Base-by-base conservation (phyloP, 2,113 vertebrate species). In the Fregata magnificens region DNA sequence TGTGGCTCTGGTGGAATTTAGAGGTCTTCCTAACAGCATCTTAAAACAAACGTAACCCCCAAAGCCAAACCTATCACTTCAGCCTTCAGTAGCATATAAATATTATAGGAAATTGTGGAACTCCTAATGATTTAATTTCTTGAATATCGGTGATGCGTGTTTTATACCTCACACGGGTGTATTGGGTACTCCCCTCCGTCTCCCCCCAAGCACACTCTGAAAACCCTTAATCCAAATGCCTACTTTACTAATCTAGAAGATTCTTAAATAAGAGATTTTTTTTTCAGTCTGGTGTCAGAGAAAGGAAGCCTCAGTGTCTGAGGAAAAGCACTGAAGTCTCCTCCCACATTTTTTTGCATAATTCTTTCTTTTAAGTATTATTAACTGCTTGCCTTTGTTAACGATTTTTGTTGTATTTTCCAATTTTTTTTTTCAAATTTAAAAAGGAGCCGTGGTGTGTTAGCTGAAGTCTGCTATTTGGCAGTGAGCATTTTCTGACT, bases 331-430 rank as follows among this genome's bases (percentile, higher is more conserved):
- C 7, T 55, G 16, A 88, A 53, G 11, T 69, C 17, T 17, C 52
- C 52, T 0, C 1, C 21, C 31, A 0, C 0, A 0, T 1, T 4
- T n/a, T 45, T 78, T n/a, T 18, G 1, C 4, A 3, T 42, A 77
- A 25, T 81, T 81, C 16, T 19, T 65, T 56, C 12, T 38, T 72
- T 86, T 66, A 59, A 47, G 16, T 79, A 36, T 40, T 55, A 34
- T 70, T 56, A 67, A 29, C 26, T 74, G 47, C 52, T 71, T 76
- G 55, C 29, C 58, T 91, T 84, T 78, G 31, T 34, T 86, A 70
- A 42, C 24, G 44, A 2, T 61, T 86, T 86, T 86, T 49, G 72
- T 61, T 83, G 7, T 34, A 11, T 95, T 92, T 87, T 66, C 26
- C 47, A 20, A 1, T 28, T 66, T 34, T 7, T 34, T 28, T 69